Conservation (phyloP, 1,140 invertebrate genomes). For the Hyphantria cunea region DNA sequence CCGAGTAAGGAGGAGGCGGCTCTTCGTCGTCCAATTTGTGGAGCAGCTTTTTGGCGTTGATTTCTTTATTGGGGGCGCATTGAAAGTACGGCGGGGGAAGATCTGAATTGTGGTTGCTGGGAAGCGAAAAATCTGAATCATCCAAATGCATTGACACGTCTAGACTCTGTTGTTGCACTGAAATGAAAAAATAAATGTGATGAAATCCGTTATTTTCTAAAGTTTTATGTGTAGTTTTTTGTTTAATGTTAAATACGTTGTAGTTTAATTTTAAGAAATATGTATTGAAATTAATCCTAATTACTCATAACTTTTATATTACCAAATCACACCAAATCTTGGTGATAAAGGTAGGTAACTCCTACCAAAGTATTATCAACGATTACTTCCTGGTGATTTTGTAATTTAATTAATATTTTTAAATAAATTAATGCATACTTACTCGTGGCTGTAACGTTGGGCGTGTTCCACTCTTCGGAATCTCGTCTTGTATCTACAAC, state of each 20-base stretch:
- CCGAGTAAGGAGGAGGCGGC: constrained; percentile 62
- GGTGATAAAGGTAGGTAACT: too few species aligned
- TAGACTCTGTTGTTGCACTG: constrained; percentile 8
- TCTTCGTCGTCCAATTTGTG: constrained; percentile 42
- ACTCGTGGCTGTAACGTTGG: constrained; percentile 60
- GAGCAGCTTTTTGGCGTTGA: background rate
- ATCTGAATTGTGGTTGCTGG: constrained; percentile 20
- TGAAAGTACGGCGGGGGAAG: constrained; percentile 60
- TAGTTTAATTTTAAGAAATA: too few species aligned
- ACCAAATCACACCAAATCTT: too few species aligned
- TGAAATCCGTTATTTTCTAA: too few species aligned
- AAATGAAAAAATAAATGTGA: background rate
- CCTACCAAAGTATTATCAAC: too few species aligned
- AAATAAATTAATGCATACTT: constrained; percentile 35
- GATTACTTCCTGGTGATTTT: too few species aligned
- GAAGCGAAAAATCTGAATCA: background rate
- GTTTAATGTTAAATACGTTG: too few species aligned
- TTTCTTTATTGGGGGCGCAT: constrained; percentile 29
- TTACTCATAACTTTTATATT: too few species aligned
- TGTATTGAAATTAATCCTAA: too few species aligned
- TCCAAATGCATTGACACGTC: background rate
- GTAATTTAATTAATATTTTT: background rate
- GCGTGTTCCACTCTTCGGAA: constrained; percentile 58
- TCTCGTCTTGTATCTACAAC: constrained; percentile 10
- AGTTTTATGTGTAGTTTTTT: too few species aligned